Evolutionary conservation across 2,888 invertebrate species (phyloP).

Genomic region (Patella depressa): DNA sequence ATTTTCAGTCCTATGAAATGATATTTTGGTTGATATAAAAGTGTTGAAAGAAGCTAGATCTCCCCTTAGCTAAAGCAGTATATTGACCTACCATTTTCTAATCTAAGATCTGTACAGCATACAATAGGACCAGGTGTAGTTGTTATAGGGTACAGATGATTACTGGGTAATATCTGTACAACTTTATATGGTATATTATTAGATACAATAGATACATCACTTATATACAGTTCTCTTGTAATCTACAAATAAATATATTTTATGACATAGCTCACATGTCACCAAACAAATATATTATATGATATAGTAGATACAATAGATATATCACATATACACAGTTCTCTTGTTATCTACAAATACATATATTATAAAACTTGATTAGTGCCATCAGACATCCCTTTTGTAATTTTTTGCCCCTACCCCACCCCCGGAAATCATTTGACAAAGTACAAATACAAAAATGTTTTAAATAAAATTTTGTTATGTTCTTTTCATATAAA

Average conservation of each 20-base stretch:
- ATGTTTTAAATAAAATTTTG: too few relatives aligned
- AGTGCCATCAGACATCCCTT: too few relatives aligned
- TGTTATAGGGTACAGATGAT: neutral
- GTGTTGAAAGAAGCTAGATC: too few relatives aligned
- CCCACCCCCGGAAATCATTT: too few relatives aligned
- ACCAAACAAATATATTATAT: neutral
- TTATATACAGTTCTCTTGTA: conserved; percentile 3
- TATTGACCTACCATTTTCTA: neutral
- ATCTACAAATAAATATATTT: neutral
- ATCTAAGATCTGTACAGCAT: neutral
- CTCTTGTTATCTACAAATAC: neutral
- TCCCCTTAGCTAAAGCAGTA: neutral
- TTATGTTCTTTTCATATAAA: too few relatives aligned
- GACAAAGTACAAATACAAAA: too few relatives aligned
- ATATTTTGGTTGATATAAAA: too few relatives aligned
- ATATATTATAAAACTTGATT: too few relatives aligned
- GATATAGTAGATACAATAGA: neutral
- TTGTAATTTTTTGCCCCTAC: too few relatives aligned
- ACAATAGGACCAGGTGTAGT: neutral
- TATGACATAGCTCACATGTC: too few relatives aligned
- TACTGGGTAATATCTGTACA: neutral
- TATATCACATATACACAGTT: neutral
- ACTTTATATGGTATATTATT: neutral
- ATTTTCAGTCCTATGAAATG: too few relatives aligned
- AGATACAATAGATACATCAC: neutral